Conservation (phyloP, 2,113 vertebrate genomes). For the Phrynosoma platyrhinos region DNA sequence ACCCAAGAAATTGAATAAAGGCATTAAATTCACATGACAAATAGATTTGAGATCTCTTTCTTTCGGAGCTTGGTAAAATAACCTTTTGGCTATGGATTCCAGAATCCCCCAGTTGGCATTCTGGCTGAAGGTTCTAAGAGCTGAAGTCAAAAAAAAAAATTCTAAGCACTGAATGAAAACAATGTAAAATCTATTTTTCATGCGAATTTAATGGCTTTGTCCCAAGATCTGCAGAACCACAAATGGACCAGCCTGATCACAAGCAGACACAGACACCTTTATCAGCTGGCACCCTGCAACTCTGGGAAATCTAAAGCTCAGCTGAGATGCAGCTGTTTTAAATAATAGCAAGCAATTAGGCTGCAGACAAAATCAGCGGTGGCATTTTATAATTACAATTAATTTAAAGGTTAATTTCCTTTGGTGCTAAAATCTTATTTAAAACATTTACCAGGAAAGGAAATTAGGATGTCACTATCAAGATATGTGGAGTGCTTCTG, state of each 20-base stretch:
- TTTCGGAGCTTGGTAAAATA: no score
- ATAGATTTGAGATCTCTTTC: no score
- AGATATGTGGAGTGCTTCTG: constrained; percentile 76
- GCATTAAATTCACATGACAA: no score
- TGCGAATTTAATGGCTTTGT: constrained; percentile 44
- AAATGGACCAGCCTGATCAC: neutral
- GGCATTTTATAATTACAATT: constrained; percentile 85
- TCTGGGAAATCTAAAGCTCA: constrained; percentile 73
- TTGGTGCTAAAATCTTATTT: constrained; percentile 85
- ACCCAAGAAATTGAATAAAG: neutral
- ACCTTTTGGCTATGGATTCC: no score
- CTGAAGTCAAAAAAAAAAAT: no score
- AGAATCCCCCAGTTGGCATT: no score
- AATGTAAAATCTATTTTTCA: constrained; percentile 19
- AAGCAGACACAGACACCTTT: neutral
- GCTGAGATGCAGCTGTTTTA: constrained; percentile 79
- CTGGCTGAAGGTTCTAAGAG: no score
- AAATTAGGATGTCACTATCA: constrained; percentile 83
- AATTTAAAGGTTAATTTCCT: constrained; percentile 88
- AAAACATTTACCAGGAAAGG: constrained; percentile 84
- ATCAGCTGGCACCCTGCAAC: constrained; percentile 48
- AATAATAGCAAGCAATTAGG: constrained; percentile 86
- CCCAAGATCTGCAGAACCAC: constrained; percentile 40
- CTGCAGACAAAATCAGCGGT: constrained; percentile 83
- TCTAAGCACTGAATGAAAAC: no score